Evolutionary conservation across 2,797 vertebrate genomes (phyloP).

Genomic region (Xyrichtys novacula): DNA sequence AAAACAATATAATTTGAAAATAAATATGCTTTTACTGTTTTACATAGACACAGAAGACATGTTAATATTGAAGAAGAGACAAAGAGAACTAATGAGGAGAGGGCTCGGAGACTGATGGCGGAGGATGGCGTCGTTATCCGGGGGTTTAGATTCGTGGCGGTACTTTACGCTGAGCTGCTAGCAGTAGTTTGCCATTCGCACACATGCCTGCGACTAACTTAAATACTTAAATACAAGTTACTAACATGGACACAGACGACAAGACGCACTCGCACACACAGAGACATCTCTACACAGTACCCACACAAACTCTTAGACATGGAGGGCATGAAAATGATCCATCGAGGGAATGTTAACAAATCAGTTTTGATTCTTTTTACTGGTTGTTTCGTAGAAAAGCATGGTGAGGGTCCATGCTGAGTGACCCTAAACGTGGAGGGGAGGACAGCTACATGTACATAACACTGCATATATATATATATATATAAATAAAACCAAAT

Average conservation of each 20-base stretch:
- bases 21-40: constrained; percentile 98
- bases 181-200: constrained; percentile 77
- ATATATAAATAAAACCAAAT: too few species aligned
- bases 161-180: constrained; percentile 61
- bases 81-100: constrained; percentile 79
- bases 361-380: constrained; percentile 41
- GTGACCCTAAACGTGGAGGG: constrained; percentile 71
- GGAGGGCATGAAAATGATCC: constrained; percentile 61
- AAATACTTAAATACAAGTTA: constrained; percentile 68
- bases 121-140: constrained; percentile 58
- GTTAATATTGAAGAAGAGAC: constrained; percentile 90
- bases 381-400: constrained; percentile 63
- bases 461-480: constrained; percentile 95
- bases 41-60: constrained; percentile 93
- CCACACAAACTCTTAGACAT: constrained; percentile 50
- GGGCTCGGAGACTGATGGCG: constrained; percentile 73
- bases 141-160: constrained; percentile 49
- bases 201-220: constrained; percentile 51
- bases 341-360: constrained; percentile 83
- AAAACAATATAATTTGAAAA: constrained; percentile 99
- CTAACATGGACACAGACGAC: constrained; percentile 52
- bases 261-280: constrained; percentile 48
- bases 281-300: constrained; percentile 53
- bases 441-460: constrained; percentile 79
- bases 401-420: constrained; percentile 57